phyloP scores from a whole-genome alignment of 2,113 vertebrate genomes.

The Theristicus caerulescens region DNA sequence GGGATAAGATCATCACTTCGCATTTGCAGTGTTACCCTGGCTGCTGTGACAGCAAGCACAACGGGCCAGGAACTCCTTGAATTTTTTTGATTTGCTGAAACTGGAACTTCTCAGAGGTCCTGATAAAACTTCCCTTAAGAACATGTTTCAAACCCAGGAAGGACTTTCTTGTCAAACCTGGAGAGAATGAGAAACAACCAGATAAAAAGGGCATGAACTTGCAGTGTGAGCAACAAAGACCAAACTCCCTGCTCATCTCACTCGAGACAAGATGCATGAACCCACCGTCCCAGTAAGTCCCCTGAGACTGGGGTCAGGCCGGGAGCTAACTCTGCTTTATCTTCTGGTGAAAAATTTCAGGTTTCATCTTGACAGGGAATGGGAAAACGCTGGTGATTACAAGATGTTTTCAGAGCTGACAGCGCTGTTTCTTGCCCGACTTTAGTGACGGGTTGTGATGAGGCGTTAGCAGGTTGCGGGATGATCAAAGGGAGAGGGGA shows the following conservation, averaged over 20 bases:
- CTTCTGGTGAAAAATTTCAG: neutral
- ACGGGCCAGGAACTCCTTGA: neutral
- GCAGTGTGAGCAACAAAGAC: neutral
- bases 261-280: neutral
- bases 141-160: neutral
- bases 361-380: neutral
- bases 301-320: neutral
- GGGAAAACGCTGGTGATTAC: neutral
- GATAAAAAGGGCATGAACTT: constrained; percentile 29
- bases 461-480: neutral
- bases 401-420: neutral
- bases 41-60: neutral
- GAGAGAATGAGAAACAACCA: neutral
- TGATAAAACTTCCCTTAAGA: neutral
- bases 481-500: constrained; percentile 22
- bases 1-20: fast-evolving
- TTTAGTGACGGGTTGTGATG: neutral
- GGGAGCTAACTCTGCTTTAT: constrained; percentile 10
- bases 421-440: neutral
- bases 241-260: neutral
- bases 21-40: fast-evolving
- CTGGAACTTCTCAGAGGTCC: neutral
- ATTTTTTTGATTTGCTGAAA: neutral
- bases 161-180: neutral
- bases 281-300: neutral